Evolutionary conservation across 2,113 vertebrate genomes (phyloP), one percentile per base, ranked within the genome.

Genomic region (Hystrix brachyura): DNA sequence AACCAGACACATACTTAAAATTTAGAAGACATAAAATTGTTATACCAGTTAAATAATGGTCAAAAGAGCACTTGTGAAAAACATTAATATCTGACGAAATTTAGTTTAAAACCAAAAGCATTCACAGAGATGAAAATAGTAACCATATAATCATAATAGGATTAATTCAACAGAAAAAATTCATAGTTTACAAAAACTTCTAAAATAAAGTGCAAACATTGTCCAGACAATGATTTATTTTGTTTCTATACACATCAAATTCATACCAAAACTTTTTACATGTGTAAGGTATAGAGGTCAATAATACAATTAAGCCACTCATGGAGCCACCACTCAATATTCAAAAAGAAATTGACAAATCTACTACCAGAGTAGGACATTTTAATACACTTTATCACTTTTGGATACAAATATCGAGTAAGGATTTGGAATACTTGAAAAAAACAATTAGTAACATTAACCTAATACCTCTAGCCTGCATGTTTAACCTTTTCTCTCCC

Each of bases 281-380:
- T 65, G 7, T 51, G 3, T 59, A n/a, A 64, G 4, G 1, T 43
- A 10, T n/a, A 76, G 64, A 59, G 2, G 55, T 59, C 2, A 91
- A 55, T 69, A 88, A 79, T 80, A 27, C 65, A 57, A 62, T 60
- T 21, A 90, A 34, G 19, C 5, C 2, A 43, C 23, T 12, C 18
- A 5, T 48, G 14, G 90, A 34, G 19, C 11, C 9, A 80, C 71
- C 7, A 51, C 8, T 10, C 23, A 83, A 64, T 62, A 81, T 38
- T 97, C 3, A 72, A n/a, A 82, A 96, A 81, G 46, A 94, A 94
- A 90, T 32, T 19, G 25, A 87, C 14, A 87, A 90, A 80, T 87
- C 3, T 34, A 65, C 38, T 29, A 78, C 84, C 32, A 93, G 57
- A 85, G 7, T n/a, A 74, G 65, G n/a, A 92, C 89, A 53, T 25